Conservation (phyloP, 2,797 vertebrate species). For the Bradypodion ventrale region DNA sequence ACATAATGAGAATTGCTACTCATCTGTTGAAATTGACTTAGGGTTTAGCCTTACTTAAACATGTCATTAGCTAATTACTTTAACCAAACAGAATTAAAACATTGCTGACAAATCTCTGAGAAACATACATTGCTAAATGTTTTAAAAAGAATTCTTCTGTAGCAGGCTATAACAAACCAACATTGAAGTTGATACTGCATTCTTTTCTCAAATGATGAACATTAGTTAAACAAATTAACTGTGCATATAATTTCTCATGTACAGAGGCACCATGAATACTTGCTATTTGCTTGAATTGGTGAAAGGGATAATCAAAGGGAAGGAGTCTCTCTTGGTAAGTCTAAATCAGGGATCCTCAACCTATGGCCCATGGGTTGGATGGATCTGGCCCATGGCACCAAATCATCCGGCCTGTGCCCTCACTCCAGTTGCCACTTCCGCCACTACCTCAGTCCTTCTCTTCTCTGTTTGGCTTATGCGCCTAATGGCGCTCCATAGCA, state of each 20-base stretch:
- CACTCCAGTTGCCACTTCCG: no score
- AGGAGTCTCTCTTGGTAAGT: no score
- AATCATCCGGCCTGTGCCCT: no score
- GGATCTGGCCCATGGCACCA: no score
- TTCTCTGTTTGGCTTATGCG: no score
- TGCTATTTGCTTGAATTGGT: no score
- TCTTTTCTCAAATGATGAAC: neutral
- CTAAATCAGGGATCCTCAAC: no score
- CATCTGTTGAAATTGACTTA: constrained; percentile 50
- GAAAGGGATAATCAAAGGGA: no score
- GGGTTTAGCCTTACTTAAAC: constrained; percentile 54
- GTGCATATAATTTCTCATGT: neutral
- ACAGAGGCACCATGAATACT: neutral
- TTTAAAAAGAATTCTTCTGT: neutral
- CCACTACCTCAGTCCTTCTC: no score
- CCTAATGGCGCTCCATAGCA: no score
- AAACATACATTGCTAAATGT: constrained; percentile 19
- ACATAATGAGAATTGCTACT: constrained; percentile 48
- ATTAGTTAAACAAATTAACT: neutral
- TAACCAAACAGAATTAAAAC: constrained; percentile 45
- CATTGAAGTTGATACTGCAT: neutral
- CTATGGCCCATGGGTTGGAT: no score
- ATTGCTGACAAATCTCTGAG: constrained; percentile 30
- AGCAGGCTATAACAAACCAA: neutral
- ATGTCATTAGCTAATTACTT: constrained; percentile 57